Conservation (phyloP, 2,888 invertebrate species). For the Acrobasis suavella region DNA sequence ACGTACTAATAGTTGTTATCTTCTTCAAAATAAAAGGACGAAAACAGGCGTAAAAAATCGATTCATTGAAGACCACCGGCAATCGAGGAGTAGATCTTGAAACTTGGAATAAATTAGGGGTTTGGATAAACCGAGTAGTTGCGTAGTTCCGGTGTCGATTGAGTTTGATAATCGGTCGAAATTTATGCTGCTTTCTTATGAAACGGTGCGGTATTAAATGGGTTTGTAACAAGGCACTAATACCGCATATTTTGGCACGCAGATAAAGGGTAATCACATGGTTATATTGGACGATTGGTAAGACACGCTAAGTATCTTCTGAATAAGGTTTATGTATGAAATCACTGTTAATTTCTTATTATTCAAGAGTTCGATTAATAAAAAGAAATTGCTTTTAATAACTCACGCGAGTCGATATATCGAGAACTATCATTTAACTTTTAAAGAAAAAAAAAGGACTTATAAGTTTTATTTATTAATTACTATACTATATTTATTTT, state of each 20-base stretch:
- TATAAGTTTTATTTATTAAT: too few species aligned
- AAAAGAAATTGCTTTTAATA: neutral
- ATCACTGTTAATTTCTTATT: neutral
- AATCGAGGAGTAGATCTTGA: slow-evolving; percentile 45
- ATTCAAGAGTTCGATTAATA: neutral
- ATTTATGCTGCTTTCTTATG: slow-evolving; percentile 45
- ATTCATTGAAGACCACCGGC: slow-evolving; percentile 50
- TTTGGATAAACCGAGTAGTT: slow-evolving; percentile 49
- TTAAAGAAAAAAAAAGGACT: too few species aligned
- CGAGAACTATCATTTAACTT: too few species aligned
- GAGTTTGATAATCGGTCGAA: slow-evolving; percentile 33
- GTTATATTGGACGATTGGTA: slow-evolving; percentile 22
- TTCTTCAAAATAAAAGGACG: slow-evolving; percentile 5
- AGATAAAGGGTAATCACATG: slow-evolving; percentile 30
- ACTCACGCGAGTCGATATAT: neutral
- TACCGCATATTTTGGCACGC: slow-evolving; percentile 28
- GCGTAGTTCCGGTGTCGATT: slow-evolving; percentile 63
- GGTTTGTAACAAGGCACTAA: slow-evolving; percentile 26
- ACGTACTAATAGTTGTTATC: neutral
- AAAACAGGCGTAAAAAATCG: neutral
- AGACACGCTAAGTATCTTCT: slow-evolving; percentile 1
- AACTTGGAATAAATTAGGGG: slow-evolving; percentile 55
- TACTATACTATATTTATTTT: too few species aligned
- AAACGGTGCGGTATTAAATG: slow-evolving; percentile 31
- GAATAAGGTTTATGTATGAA: slow-evolving; percentile 10